Evolutionary conservation across 2,797 vertebrate species (phyloP), one percentile per base, ranked within the genome.

Genomic region (Falco concolor): DNA sequence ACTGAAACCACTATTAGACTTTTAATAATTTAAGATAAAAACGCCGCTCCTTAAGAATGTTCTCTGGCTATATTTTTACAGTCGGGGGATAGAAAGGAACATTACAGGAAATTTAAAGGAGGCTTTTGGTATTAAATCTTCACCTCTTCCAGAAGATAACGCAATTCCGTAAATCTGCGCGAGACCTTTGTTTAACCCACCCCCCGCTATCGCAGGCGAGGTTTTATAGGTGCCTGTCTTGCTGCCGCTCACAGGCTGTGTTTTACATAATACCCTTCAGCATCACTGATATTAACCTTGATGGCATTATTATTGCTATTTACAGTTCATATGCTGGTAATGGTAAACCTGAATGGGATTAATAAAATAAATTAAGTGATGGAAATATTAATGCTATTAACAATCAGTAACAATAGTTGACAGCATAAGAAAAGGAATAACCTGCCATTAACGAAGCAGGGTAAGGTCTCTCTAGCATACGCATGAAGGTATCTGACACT

Each of bases 301-400:
- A 95, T 97, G 96, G 90, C 93, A 94, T 96, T 95, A 93, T 96
- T 97, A 96, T 91, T 96, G 97, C 96, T 97, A 70, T 97, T 97
- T 97, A 96, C 93, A 94, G 91, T 94, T 97, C 84, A 56, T 76
- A 83, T 87, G 96, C 89, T 96, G 96, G 95, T 54, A 94, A 97
- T 78, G 87, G 94, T 95, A 96, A 97, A 95, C 84, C 77, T 25
- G 70, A 96, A 94, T 95, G 90, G 93, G 94, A 95, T 98, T 97
- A 97, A 98, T 97, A 96, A 97, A 97, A 96, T 96, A 97, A 97
- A 96, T 96, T 94, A 97, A 96, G 79, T 90, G 96, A 96, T 96
- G 93, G 95, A 96, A 96, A 97, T 97, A 97, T 97, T 97, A 95
- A 96, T 96, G 96, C 93, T 96, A 80, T 96, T 96, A 97, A 96